Conservation (phyloP, 2,113 vertebrate species). For the pig (Sus scrofa) region DNA sequence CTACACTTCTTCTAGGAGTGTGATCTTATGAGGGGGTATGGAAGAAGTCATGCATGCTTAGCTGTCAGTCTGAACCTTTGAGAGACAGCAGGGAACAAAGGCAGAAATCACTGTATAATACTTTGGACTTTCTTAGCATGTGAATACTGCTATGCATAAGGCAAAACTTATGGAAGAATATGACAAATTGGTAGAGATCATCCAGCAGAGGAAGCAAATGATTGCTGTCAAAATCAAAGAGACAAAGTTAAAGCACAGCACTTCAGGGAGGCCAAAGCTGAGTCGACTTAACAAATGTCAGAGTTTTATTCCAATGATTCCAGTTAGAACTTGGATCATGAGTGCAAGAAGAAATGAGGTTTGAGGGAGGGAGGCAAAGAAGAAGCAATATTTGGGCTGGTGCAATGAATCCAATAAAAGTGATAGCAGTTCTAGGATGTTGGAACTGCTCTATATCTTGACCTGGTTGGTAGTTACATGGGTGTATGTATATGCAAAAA, state of each 20-base stretch:
- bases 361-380: background rate
- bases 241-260: constrained; percentile 92
- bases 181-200: constrained; percentile 98
- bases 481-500: background rate
- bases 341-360: constrained; percentile 55
- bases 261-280: constrained; percentile 53
- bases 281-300: constrained; percentile 46
- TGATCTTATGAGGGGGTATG: constrained; percentile 81
- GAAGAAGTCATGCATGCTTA: constrained; percentile 82
- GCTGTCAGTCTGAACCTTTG: constrained; percentile 76
- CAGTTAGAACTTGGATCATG: constrained; percentile 42
- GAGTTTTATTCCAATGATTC: background rate
- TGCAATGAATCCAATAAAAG: constrained; percentile 24
- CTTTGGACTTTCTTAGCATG: constrained; percentile 88
- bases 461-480: background rate
- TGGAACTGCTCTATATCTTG: constrained; percentile 8
- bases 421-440: background rate
- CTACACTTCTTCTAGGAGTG: constrained; percentile 81
- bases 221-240: constrained; percentile 99
- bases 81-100: constrained; percentile 66
- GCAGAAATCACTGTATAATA: constrained; percentile 77
- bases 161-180: constrained; percentile 99
- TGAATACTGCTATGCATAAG: constrained; percentile 99
- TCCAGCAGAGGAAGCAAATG: constrained; percentile 98
- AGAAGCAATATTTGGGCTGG: constrained; percentile 15